These are phyloP conservation scores for Epizoanthus fatuus DNA, from an alignment of 92 coral and sea anemone species.

Conservation along the genomic window DNA sequence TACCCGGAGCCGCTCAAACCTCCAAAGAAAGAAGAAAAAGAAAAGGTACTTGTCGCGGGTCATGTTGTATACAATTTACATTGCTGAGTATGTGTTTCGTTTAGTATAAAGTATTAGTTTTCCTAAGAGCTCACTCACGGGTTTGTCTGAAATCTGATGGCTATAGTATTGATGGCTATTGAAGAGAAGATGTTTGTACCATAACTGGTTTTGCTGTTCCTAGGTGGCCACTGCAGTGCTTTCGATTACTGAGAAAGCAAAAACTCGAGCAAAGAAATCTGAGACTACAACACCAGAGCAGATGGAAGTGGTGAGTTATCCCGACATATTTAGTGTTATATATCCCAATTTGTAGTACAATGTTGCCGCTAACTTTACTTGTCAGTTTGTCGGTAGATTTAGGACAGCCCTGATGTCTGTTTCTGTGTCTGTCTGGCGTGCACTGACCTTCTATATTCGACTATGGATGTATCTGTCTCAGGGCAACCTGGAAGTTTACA, in stretches of 20 bases:
- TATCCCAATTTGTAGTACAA: no score
- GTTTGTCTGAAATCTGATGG: no score
- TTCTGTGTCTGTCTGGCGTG: no score
- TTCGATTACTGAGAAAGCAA: constrained; percentile 95
- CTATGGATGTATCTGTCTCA: no score
- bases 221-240: constrained; percentile 98
- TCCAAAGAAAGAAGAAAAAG: constrained; percentile 98
- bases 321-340: no score
- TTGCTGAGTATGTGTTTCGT: neutral
- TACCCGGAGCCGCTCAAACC: constrained; percentile 98
- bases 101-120: neutral
- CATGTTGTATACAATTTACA: neutral
- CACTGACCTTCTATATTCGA: no score
- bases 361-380: no score
- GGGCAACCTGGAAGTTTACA: no score
- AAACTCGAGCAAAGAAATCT: constrained; percentile 89
- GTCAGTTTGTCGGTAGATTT: no score
- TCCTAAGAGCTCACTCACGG: neutral
- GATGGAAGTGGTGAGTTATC: constrained; percentile 93
- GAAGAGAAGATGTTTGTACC: neutral
- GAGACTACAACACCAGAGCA: constrained; percentile 85
- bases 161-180: neutral
- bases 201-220: neutral
- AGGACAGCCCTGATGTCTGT: no score
- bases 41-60: constrained; percentile 71